Evolutionary conservation across 2,113 vertebrate genomes (phyloP).

Genomic region (Brachypteracias leptosomus): DNA sequence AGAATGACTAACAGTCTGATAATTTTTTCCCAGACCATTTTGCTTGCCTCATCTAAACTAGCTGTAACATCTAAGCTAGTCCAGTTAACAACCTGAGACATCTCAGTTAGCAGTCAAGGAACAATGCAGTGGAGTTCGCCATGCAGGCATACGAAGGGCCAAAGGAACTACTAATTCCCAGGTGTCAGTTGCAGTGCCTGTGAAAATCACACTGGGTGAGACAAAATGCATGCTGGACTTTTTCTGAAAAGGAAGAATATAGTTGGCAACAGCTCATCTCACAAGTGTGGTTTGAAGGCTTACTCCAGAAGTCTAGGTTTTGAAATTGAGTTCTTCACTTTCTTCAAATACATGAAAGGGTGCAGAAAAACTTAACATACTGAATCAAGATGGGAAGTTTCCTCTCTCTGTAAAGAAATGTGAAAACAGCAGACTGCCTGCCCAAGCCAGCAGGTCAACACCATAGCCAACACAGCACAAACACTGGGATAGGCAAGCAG

Average conservation of each 20-base stretch:
- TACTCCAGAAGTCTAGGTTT: neutral
- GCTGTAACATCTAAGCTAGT: neutral
- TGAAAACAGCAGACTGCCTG: neutral
- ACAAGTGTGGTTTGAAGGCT: neutral
- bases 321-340: neutral
- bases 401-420: neutral
- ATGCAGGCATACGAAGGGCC: neutral
- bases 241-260: neutral
- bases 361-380: neutral
- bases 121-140: neutral
- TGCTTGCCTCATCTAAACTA: neutral
- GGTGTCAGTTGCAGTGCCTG: neutral
- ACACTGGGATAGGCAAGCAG: neutral
- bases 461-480: neutral
- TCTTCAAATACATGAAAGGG: neutral
- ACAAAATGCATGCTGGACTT: neutral
- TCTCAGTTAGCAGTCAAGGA: neutral
- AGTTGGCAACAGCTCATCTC: neutral
- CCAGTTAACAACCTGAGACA: neutral
- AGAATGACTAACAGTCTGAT: neutral
- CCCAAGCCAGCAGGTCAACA: fast-evolving
- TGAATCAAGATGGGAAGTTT: neutral
- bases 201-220: neutral
- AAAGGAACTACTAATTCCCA: neutral
- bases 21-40: neutral